phyloP scores from a whole-genome alignment of 2,797 vertebrate genomes.

The Acestrorhynchus altus region DNA sequence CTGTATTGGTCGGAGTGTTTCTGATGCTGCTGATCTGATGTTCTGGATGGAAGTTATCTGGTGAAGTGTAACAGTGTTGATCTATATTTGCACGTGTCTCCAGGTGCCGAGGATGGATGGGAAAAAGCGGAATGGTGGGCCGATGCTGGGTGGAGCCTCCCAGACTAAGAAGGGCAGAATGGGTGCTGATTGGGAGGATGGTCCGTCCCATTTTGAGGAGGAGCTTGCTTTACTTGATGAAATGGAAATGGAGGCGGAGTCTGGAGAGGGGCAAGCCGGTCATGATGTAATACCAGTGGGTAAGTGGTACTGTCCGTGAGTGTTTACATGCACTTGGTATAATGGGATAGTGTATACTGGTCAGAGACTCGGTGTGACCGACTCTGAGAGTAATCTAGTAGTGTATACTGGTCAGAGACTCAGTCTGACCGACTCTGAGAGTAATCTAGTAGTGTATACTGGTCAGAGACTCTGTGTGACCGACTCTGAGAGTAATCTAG shows the following conservation, averaged over 20 bases:
- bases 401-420: too few relatives aligned
- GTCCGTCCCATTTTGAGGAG: slow-evolving; percentile 87
- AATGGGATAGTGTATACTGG: too few relatives aligned
- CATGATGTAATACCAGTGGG: slow-evolving; percentile 80
- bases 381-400: too few relatives aligned
- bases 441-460: too few relatives aligned
- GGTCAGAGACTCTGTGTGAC: too few relatives aligned
- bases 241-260: slow-evolving; percentile 81
- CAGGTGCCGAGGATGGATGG: slow-evolving; percentile 78
- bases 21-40: too few relatives aligned
- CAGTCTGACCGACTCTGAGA: too few relatives aligned
- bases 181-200: slow-evolving; percentile 82
- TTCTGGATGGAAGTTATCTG: too few relatives aligned
- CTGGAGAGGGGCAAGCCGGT: slow-evolving; percentile 76
- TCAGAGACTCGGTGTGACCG: too few relatives aligned
- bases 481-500: too few relatives aligned
- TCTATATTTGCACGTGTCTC: not conserved
- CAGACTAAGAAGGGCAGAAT: slow-evolving; percentile 79
- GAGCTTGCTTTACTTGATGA: slow-evolving; percentile 87
- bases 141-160: slow-evolving; percentile 53
- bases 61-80: not conserved
- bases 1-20: not conserved
- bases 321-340: too few relatives aligned
- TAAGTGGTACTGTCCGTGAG: slow-evolving; percentile 58
- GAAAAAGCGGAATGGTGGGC: slow-evolving; percentile 76